phyloP scores from a whole-genome alignment of 2,797 vertebrate genomes.

The Esox masquinongy region DNA sequence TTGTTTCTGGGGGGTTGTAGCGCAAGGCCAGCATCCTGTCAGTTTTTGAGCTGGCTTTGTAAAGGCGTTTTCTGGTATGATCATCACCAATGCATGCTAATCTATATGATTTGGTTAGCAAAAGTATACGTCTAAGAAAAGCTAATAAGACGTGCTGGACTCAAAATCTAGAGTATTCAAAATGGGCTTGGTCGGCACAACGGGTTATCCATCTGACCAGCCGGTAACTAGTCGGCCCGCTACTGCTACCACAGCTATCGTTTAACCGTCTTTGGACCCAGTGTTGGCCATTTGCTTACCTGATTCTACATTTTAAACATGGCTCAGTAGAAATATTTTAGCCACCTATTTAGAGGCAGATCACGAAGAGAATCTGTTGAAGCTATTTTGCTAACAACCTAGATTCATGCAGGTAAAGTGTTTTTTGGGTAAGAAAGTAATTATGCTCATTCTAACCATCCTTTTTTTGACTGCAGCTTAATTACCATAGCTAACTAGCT shows the following conservation, averaged over 20 bases:
- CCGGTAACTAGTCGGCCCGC: not conserved
- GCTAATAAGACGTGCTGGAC: not conserved
- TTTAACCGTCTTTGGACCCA: not conserved
- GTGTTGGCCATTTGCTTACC: not conserved
- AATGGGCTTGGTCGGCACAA: not conserved
- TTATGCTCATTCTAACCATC: not conserved
- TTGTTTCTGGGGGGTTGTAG: not conserved
- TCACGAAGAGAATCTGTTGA: slow-evolving; percentile 11
- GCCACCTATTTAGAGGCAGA: slow-evolving; percentile 3
- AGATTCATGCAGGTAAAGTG: not conserved
- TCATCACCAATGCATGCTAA: not conserved
- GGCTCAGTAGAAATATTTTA: not conserved
- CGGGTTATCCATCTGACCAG: not conserved
- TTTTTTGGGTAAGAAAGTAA: not conserved
- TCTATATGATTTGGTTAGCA: not conserved
- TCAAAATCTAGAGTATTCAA: not conserved
- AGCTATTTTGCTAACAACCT: not conserved
- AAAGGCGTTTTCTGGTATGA: not conserved
- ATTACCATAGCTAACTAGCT: not conserved
- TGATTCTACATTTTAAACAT: not conserved
- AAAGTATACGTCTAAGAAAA: not conserved
- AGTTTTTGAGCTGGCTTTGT: not conserved
- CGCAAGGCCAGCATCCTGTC: not conserved
- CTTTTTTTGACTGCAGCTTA: not conserved
- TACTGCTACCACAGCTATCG: not conserved